Evolutionary conservation across 2,888 invertebrate species (phyloP).

Genomic region (Copidosoma aretas): DNA sequence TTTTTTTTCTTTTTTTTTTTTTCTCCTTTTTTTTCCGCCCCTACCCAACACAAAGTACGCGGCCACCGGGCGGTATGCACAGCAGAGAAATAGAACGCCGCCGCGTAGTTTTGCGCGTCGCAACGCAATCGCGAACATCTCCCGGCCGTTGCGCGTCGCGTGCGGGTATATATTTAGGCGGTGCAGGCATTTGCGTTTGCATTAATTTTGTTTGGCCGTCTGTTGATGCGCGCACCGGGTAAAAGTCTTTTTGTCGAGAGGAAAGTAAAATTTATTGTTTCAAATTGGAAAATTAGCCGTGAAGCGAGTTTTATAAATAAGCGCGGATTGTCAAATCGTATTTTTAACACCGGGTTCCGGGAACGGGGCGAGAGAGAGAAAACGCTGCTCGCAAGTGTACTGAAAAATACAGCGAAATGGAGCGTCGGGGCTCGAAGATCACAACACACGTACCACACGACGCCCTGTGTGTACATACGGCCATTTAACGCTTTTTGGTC

Average conservation of each 20-base stretch:
- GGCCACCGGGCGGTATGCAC: neutral
- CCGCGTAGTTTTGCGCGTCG: neutral
- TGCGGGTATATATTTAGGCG: neutral
- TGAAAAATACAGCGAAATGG: neutral
- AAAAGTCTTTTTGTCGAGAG: too few species aligned
- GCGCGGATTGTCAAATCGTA: too few species aligned
- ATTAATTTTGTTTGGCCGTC: neutral
- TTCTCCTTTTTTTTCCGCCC: neutral
- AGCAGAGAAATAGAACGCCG: neutral
- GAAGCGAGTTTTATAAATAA: too few species aligned
- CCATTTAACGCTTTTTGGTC: conserved; percentile 16
- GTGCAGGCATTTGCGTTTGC: neutral
- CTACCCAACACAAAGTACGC: neutral
- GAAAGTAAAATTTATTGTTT: too few species aligned
- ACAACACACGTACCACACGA: conserved; percentile 8
- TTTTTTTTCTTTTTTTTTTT: neutral
- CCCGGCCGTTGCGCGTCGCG: neutral
- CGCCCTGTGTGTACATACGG: too few species aligned
- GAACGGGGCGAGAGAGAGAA: too few species aligned
- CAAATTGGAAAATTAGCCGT: too few species aligned
- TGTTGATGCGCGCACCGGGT: too few species aligned
- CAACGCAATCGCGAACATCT: neutral
- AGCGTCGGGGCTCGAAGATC: neutral
- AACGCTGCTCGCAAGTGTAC: neutral
- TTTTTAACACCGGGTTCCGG: too few species aligned